Base-by-base conservation (phyloP, 2,888 invertebrate genomes). In the Cheilosia grossa region DNA sequence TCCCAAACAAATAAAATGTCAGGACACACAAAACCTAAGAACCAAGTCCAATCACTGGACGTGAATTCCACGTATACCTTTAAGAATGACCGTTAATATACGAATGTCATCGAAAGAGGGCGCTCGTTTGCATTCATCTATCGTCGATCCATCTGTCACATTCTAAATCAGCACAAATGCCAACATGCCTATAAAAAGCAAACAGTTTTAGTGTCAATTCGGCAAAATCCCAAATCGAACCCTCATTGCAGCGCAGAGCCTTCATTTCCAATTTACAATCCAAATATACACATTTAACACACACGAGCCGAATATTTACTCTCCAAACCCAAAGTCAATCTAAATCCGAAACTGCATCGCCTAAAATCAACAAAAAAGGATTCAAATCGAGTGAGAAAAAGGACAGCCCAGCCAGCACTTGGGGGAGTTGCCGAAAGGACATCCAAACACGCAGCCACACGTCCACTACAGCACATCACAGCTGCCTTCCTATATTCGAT, bases 151-250 rank as follows among this genome's bases (percentile, higher is more conserved):
- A 19, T 21, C 37, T 24, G 47, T 24, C 49, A 58, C 56, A 49
- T 56, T 75, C 58, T 1, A 37, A 13, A 42, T 66, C 37, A 17
- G 49, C 42, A 64, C 17, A 15, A n/a, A 40, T 37, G 27, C 9
- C 77, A 54, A 21, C 44, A 21, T 51, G 58, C 69, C 61, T 56
- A 33, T 51, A 33, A 53, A 33, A 53, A 33, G 47, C 59, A 72
- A 70, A 77, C 70, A 64, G 40, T 70, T 66, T 56, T 53, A 51
- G 6, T 54, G 56, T 54, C 77, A 66, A 67, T 78, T 49, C 42
- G 49, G 49, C 72, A 27, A 78, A 63, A 24, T 61, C 66, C 40
- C 72, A 47, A 74, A 74, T 49, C 47, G 33, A 74, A 61, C 49
- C 58, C 54, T 47, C 37, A 53, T 73, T 37, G 37, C 51, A 33